phyloP scores from a whole-genome alignment of 2,888 invertebrate species.

The Argyresthia albistria region DNA sequence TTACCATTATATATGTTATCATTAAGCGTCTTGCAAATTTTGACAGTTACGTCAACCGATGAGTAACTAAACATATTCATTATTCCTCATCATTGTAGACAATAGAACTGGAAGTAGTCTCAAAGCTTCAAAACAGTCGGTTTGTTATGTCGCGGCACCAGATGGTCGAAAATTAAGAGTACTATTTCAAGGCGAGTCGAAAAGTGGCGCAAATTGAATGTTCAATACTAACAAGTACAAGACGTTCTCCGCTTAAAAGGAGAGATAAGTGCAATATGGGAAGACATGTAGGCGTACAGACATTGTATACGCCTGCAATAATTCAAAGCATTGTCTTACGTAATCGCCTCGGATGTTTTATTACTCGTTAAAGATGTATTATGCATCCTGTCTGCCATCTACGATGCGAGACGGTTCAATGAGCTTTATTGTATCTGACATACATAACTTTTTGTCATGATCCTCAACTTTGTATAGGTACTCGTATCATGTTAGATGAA shows the following conservation, averaged over 20 bases:
- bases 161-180: slow-evolving; percentile 8
- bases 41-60: slow-evolving; percentile 20
- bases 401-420: slow-evolving; percentile 40
- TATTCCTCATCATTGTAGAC: neutral
- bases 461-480: neutral
- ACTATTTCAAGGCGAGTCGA: slow-evolving; percentile 32
- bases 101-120: neutral
- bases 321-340: slow-evolving; percentile 52
- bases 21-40: slow-evolving; percentile 20
- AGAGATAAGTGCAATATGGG: slow-evolving; percentile 45
- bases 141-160: neutral
- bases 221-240: slow-evolving; percentile 34
- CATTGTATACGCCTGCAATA: slow-evolving; percentile 31
- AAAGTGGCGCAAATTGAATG: slow-evolving; percentile 32
- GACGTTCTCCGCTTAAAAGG: slow-evolving; percentile 57
- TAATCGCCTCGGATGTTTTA: slow-evolving; percentile 34
- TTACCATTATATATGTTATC: slow-evolving; percentile 10
- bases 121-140: neutral
- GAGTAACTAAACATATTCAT: slow-evolving; percentile 1
- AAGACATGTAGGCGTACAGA: slow-evolving; percentile 46
- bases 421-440: slow-evolving; percentile 30
- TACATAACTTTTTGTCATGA: neutral
- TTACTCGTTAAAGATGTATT: slow-evolving; percentile 42
- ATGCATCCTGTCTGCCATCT: slow-evolving; percentile 50
- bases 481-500: slow-evolving; percentile 1